Evolutionary conservation across 2,888 invertebrate species (phyloP), one percentile per base, ranked within the genome.

Genomic region (Terebella lapidaria): DNA sequence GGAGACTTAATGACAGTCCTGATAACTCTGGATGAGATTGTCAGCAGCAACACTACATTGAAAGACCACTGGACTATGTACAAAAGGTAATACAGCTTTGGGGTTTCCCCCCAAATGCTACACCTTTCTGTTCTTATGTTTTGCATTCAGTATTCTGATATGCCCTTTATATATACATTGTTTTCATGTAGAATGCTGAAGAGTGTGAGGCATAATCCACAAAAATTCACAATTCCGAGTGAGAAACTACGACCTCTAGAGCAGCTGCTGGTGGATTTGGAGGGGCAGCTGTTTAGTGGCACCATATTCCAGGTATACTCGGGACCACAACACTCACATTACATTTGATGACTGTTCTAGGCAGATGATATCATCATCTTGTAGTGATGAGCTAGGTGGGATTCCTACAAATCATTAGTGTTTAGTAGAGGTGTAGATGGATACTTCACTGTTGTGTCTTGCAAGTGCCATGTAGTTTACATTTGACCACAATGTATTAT

Each of bases 41-140:
- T 89, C 35, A 83, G 83, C 51, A 81, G 81, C 56, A 86, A 86
- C 62, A 80, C 83, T 0, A 78, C 84, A 1, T 82, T 88, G 53
- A 82, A 85, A 57, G 82, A 87, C 72, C 89, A 89, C 75, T 94
- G 92, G 92, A 85, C 85, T 57, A 83, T 86, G 28, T 94, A 91
- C 74, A 86, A 87, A 73, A 86, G 89, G 79, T 78, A 35, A 35
- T 35, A 47, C 3, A 42, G 5, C 59, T n/a, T 52, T 15, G 46
- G 5, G 51, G 46, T 45, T 20, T 56, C 10, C 51, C 15, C 22
- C 47, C 49, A 4, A n/a, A 5, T 49, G 22, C 18, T 49, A 18
- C 5, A 54, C 10, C 18, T 22, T 47, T 5, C n/a, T 49, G 27
- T 51, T 57, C 51, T 52, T 53, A 18, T n/a, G n/a, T n/a, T n/a